Percentiles rank a stretch among this genome's conserved stretches.
phyloP scores from a whole-genome alignment of 2,888 invertebrate species.

The Mesorhabditis sp. region DNA sequence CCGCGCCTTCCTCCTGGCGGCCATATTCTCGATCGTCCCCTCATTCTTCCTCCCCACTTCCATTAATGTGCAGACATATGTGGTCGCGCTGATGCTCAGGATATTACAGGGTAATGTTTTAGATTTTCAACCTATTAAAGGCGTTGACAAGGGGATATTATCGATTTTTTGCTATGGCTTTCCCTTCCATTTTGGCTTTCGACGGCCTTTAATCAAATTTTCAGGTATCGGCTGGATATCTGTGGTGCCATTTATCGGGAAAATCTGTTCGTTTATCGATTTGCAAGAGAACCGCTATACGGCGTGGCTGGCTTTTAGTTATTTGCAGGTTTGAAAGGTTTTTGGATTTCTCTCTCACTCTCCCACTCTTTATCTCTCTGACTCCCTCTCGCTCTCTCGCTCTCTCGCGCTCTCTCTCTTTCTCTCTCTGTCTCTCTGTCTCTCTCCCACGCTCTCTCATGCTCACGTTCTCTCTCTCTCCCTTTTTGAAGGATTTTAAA shows the following conservation, averaged over 20 bases:
- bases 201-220: not conserved
- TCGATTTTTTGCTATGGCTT: no score
- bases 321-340: not conserved
- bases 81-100: not conserved
- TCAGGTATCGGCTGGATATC: slow-evolving; percentile 1
- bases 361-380: no score
- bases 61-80: slow-evolving; percentile 4
- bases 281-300: not conserved
- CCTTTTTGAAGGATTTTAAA: not conserved
- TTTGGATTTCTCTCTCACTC: not conserved
- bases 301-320: not conserved
- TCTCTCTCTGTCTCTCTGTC: no score
- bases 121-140: no score
- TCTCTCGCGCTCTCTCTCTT: no score
- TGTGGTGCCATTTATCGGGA: slow-evolving; percentile 6
- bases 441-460: no score
- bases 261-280: not conserved
- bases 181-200: not conserved
- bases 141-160: no score
- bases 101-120: not conserved
- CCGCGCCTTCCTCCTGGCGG: not conserved
- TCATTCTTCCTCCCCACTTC: not conserved
- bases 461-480: no score
- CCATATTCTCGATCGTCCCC: slow-evolving; percentile 3
- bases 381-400: no score